Percentiles rank a stretch among this genome's conserved stretches.
phyloP scores from a whole-genome alignment of 2,888 invertebrate species.

The Drosophila pseudotakahashii region DNA sequence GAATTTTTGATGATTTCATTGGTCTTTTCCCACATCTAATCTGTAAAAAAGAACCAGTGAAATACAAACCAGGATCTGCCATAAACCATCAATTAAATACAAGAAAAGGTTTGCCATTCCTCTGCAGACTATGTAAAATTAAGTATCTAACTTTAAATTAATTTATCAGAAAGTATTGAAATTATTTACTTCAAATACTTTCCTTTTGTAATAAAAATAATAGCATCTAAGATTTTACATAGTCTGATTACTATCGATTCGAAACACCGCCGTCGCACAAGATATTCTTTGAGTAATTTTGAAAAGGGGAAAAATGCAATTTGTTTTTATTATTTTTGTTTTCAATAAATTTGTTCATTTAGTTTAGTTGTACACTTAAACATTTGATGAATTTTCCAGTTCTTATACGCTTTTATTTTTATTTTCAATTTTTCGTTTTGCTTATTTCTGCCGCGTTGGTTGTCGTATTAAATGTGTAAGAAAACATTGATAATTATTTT shows the following conservation, averaged over 20 bases:
- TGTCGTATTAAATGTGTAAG: slow-evolving; percentile 55
- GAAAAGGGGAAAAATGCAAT: slow-evolving; percentile 72
- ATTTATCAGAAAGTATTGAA: background rate
- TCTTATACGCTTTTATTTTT: slow-evolving; percentile 36
- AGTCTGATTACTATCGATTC: no score
- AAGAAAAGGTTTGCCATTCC: background rate
- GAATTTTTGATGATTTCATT: background rate
- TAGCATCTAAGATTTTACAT: background rate
- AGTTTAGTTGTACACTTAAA: slow-evolving; percentile 33
- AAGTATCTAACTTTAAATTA: background rate
- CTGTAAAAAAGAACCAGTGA: background rate
- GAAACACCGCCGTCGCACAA: background rate
- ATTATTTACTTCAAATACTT: background rate
- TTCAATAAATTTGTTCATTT: slow-evolving; percentile 31
- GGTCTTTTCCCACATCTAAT: no score
- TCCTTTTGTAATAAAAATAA: no score
- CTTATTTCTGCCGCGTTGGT: slow-evolving; percentile 14
- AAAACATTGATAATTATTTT: slow-evolving; percentile 62
- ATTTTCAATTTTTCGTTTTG: background rate
- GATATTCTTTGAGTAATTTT: slow-evolving; percentile 37
- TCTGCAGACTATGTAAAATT: background rate
- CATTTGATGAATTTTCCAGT: slow-evolving; percentile 44
- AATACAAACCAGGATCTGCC: background rate
- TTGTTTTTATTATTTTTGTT: slow-evolving; percentile 59
- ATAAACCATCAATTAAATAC: background rate